phyloP scores from a whole-genome alignment of 2,888 invertebrate genomes.

The Chesias legatella region DNA sequence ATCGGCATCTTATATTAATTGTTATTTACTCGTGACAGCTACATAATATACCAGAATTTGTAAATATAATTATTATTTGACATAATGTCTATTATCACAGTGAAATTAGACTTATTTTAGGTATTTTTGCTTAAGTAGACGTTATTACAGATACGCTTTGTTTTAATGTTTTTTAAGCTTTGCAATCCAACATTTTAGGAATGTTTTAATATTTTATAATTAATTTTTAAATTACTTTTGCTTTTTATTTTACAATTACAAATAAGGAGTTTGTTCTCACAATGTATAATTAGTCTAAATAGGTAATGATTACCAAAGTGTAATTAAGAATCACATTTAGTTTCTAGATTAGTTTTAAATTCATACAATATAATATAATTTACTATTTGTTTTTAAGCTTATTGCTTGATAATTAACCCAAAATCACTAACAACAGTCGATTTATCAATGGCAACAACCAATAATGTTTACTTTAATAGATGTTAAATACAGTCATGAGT shows the following conservation, averaged over 20 bases:
- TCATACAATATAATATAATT: neutral
- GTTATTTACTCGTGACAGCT: slow-evolving; percentile 13
- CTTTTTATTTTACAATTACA: slow-evolving; percentile 17
- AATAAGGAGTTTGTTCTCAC: slow-evolving; percentile 43
- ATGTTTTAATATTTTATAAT: slow-evolving; percentile 9
- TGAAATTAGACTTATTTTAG: slow-evolving; percentile 34
- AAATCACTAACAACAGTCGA: no score
- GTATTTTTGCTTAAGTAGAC: slow-evolving; percentile 23
- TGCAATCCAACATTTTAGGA: slow-evolving; percentile 9
- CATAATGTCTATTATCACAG: slow-evolving; percentile 25
- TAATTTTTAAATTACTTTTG: slow-evolving; percentile 19
- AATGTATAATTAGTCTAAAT: slow-evolving; percentile 53
- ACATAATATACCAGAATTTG: slow-evolving; percentile 28
- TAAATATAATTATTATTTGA: slow-evolving; percentile 36
- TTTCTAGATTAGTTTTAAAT: slow-evolving; percentile 30
- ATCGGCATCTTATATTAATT: slow-evolving; percentile 8
- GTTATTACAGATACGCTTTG: slow-evolving; percentile 17
- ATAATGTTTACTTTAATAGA: neutral
- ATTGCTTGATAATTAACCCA: no score
- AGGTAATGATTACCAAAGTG: slow-evolving; percentile 79
- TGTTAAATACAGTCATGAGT: slow-evolving; percentile 16
- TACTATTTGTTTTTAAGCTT: no score
- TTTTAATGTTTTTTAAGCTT: slow-evolving; percentile 9
- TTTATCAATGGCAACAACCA: no score
- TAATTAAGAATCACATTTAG: slow-evolving; percentile 72